These are phyloP conservation scores for Megalurothrips usitatus DNA, from an alignment of 2,888 invertebrate species.

Conservation along the genomic window DNA sequence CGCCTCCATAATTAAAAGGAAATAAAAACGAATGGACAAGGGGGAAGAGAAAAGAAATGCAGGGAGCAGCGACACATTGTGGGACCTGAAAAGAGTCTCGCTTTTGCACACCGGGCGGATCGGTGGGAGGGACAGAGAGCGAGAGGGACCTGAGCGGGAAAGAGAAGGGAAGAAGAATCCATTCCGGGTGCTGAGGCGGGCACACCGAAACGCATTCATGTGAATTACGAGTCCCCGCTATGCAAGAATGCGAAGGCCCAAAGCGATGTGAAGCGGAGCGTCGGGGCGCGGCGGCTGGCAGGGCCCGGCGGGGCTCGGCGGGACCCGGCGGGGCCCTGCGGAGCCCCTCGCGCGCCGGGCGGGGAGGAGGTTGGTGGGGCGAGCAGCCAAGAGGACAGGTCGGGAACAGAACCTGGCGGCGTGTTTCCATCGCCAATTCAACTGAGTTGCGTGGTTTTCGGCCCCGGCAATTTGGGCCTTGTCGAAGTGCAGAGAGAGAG, in stretches of 20 bases:
- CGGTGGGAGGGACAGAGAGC: neutral
- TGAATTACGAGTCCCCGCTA: neutral
- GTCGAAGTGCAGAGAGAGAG: too few species aligned
- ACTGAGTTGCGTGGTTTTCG: too few species aligned
- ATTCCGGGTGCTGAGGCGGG: too few species aligned
- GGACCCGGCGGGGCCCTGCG: neutral
- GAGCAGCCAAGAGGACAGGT: too few species aligned
- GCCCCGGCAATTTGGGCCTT: too few species aligned
- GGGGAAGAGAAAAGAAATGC: neutral
- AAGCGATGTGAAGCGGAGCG: neutral
- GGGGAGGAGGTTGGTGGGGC: too few species aligned
- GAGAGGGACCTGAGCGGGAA: neutral
- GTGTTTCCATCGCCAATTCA: too few species aligned
- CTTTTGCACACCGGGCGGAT: neutral
- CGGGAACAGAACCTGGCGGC: too few species aligned
- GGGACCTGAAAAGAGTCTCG: neutral
- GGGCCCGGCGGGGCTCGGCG: neutral
- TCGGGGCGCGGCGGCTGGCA: neutral
- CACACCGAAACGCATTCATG: neutral
- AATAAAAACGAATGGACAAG: neutral
- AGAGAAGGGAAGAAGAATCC: neutral
- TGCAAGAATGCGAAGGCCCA: neutral
- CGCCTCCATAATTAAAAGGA: neutral
- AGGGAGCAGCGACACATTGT: neutral
- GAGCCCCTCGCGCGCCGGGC: too few species aligned